phyloP scores from a whole-genome alignment of 2,113 vertebrate species.

The Sisor rabdophorus region DNA sequence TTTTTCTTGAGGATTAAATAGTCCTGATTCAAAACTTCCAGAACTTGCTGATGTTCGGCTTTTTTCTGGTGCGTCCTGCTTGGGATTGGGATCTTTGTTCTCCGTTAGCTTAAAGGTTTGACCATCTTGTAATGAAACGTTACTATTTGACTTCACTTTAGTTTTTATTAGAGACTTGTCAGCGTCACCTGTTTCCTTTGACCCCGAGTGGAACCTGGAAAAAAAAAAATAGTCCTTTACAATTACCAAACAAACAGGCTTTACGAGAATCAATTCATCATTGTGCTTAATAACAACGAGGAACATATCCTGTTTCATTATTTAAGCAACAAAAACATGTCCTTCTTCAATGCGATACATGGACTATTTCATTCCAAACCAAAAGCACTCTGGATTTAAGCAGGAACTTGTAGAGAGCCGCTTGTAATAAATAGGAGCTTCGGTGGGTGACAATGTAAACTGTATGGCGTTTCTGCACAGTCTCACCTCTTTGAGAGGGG shows the following conservation, averaged over 20 bases:
- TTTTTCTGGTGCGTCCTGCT: slow-evolving; percentile 39
- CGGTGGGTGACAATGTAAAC: slow-evolving; percentile 49
- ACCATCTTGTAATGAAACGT: slow-evolving; percentile 10
- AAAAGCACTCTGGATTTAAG: slow-evolving; percentile 35
- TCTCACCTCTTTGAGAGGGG: slow-evolving; percentile 44
- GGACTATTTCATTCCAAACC: slow-evolving; percentile 22
- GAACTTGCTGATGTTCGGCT: slow-evolving; percentile 39
- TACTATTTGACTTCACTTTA: slow-evolving; percentile 46
- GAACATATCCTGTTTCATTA: slow-evolving; percentile 39
- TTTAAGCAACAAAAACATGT: slow-evolving; percentile 10
- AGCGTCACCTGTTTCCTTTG: slow-evolving; percentile 17
- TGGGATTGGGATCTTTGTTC: neutral
- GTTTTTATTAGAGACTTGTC: slow-evolving; percentile 43
- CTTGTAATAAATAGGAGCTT: slow-evolving; percentile 40
- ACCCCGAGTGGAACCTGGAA: slow-evolving; percentile 33
- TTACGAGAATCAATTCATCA: slow-evolving; percentile 11
- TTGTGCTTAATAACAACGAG: slow-evolving; percentile 15
- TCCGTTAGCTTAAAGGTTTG: slow-evolving; percentile 1
- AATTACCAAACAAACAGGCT: slow-evolving; percentile 19
- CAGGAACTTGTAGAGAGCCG: slow-evolving; percentile 31
- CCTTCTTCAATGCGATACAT: slow-evolving; percentile 27
- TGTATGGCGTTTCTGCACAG: slow-evolving; percentile 47
- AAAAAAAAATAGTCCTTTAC: neutral
- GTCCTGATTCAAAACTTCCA: slow-evolving; percentile 23
- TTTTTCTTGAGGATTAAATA: slow-evolving; percentile 13